These are phyloP conservation scores for Contarinia nasturtii DNA, from an alignment of 1,140 invertebrate species.

Conservation along the genomic window DNA sequence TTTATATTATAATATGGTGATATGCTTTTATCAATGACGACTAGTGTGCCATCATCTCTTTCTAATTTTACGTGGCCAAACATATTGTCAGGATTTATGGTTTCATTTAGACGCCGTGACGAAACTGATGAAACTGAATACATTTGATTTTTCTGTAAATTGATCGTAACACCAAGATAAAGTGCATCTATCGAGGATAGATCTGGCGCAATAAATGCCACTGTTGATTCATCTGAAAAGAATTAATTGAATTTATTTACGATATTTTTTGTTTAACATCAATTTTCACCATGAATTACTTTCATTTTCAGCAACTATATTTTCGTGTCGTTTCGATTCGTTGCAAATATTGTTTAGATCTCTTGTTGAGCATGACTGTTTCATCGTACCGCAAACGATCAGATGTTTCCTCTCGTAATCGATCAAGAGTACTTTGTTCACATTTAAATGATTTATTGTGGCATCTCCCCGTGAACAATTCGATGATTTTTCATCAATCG, in stretches of 20 bases:
- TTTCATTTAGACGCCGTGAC: slow-evolving; percentile 75
- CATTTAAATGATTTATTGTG: slow-evolving; percentile 80
- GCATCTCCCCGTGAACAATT: too few species aligned
- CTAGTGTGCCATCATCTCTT: slow-evolving; percentile 75
- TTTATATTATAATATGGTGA: slow-evolving; percentile 84
- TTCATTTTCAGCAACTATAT: slow-evolving; percentile 80
- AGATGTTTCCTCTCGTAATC: slow-evolving; percentile 75
- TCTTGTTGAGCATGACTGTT: slow-evolving; percentile 76
- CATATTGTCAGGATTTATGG: slow-evolving; percentile 18
- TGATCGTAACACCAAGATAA: slow-evolving; percentile 94
- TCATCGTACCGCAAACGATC: slow-evolving; percentile 85
- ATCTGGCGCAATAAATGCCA: slow-evolving; percentile 90
- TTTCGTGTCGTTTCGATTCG: slow-evolving; percentile 50
- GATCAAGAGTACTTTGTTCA: slow-evolving; percentile 90
- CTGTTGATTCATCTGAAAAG: slow-evolving; percentile 54
- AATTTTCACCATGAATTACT: slow-evolving; percentile 13
- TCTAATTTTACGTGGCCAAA: too few species aligned
- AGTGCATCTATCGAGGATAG: slow-evolving; percentile 79
- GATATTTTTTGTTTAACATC: too few species aligned
- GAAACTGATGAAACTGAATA: slow-evolving; percentile 88
- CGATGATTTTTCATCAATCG: too few species aligned
- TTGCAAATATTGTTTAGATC: slow-evolving; percentile 80
- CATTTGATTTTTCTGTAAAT: slow-evolving; percentile 77
- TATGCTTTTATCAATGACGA: slow-evolving; percentile 76
- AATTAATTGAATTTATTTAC: too few species aligned